Percentiles rank a stretch among this genome's conserved stretches.
These are phyloP conservation scores for Cyclargus thomasi DNA, from an alignment of 1,140 invertebrate species.

Conservation along the genomic window DNA sequence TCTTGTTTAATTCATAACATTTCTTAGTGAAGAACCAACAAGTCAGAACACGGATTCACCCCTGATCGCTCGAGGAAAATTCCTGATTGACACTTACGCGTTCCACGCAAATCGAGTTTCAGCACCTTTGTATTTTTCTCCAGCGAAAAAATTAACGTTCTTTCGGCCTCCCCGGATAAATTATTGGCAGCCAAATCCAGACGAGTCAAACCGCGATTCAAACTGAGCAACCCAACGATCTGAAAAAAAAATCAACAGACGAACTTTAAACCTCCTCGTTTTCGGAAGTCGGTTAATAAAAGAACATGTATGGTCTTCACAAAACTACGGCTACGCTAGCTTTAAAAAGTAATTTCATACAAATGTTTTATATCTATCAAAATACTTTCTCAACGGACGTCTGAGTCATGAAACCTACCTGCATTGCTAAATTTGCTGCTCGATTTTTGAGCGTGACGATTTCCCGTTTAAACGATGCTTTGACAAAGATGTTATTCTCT, in stretches of 20 bases:
- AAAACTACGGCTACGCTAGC: too few species aligned
- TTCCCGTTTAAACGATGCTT: too few species aligned
- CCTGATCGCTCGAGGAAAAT: not conserved
- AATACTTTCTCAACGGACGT: too few species aligned
- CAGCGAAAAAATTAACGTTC: constrained; percentile 52
- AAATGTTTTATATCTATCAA: too few species aligned
- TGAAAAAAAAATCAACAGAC: constrained; percentile 28
- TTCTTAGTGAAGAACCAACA: not conserved
- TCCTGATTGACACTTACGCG: constrained; percentile 44
- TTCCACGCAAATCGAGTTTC: constrained; percentile 57
- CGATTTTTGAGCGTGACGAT: too few species aligned
- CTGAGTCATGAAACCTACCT: too few species aligned
- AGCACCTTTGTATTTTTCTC: constrained; percentile 58
- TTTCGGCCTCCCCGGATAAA: constrained; percentile 62
- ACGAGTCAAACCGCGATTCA: constrained; percentile 63
- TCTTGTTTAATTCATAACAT: not conserved
- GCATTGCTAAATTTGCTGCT: too few species aligned
- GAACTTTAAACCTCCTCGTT: too few species aligned
- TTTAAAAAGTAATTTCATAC: too few species aligned
- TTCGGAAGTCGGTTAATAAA: too few species aligned
- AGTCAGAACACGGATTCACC: not conserved
- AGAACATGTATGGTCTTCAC: too few species aligned
- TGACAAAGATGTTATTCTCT: too few species aligned
- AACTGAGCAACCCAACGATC: constrained; percentile 64
- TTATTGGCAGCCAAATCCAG: constrained; percentile 69